phyloP scores from a whole-genome alignment of 2,888 invertebrate genomes.

The Choristoneura rosaceana region DNA sequence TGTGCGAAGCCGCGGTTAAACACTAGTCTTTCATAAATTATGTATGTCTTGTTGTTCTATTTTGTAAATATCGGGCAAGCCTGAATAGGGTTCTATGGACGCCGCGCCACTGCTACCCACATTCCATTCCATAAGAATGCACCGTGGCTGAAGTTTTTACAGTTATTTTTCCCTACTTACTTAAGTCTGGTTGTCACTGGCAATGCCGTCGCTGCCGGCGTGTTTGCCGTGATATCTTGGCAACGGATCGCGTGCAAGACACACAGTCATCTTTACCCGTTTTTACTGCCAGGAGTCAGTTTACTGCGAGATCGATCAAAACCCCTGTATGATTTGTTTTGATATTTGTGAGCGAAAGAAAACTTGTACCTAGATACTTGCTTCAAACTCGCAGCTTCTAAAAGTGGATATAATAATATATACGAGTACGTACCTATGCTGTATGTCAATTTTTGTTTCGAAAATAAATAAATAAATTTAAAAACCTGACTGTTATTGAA shows the following conservation, averaged over 20 bases:
- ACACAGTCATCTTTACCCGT: constrained; percentile 36
- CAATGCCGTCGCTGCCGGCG: constrained; percentile 9
- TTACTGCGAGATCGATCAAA: constrained; percentile 61
- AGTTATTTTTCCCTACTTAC: neutral
- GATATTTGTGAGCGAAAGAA: constrained; percentile 4
- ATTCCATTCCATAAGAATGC: neutral
- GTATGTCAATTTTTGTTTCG: no score
- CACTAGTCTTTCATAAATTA: no score
- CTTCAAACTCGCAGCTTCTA: no score
- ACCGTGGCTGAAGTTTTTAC: neutral
- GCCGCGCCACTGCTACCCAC: neutral
- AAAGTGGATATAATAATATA: no score
- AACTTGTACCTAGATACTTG: no score
- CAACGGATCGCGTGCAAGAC: constrained; percentile 41
- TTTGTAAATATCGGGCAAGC: no score
- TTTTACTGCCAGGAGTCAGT: constrained; percentile 34
- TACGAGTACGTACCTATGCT: no score
- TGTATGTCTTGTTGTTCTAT: no score
- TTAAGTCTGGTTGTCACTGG: constrained; percentile 3
- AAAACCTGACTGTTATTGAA: no score
- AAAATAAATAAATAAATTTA: no score
- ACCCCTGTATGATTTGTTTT: constrained; percentile 63
- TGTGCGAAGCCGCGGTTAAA: no score
- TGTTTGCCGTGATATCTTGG: constrained; percentile 39
- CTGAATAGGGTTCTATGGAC: no score